These are phyloP conservation scores for Bergia puertoricense DNA, from an alignment of 92 coral and sea anemone genomes.

Conservation along the genomic window DNA sequence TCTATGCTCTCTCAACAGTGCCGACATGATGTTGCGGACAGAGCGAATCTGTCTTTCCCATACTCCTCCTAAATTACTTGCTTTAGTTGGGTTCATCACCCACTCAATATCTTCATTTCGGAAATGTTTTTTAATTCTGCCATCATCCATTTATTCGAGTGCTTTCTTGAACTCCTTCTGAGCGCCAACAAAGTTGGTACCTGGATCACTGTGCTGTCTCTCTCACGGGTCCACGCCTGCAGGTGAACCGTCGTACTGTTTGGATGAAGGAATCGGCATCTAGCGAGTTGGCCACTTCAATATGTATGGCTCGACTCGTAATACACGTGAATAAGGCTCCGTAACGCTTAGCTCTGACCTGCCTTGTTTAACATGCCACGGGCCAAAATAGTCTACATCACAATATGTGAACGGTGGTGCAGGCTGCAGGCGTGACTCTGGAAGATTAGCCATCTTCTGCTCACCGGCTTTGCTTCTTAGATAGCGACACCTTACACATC, in stretches of 20 bases:
- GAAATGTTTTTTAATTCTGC: constrained; percentile 49
- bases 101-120: constrained; percentile 52
- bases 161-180: constrained; percentile 25
- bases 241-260: not conserved
- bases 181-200: constrained; percentile 32
- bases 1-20: no score
- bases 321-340: constrained; percentile 19
- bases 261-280: constrained; percentile 22
- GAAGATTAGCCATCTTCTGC: constrained; percentile 45
- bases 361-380: constrained; percentile 35
- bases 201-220: not conserved
- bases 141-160: constrained; percentile 1
- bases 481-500: constrained; percentile 40
- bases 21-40: constrained; percentile 45
- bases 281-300: constrained; percentile 22
- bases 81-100: constrained; percentile 3
- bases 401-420: constrained; percentile 49
- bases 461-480: constrained; percentile 12
- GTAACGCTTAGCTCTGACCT: constrained; percentile 23
- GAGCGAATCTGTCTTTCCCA: constrained; percentile 55
- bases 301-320: constrained; percentile 38
- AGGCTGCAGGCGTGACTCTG: constrained; percentile 16
- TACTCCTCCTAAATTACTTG: constrained; percentile 25
- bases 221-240: no score
- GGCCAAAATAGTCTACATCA: constrained; percentile 31